Evolutionary conservation across 1,140 invertebrate genomes (phyloP), one percentile per base, ranked within the genome.

Genomic region (Solen grandis): DNA sequence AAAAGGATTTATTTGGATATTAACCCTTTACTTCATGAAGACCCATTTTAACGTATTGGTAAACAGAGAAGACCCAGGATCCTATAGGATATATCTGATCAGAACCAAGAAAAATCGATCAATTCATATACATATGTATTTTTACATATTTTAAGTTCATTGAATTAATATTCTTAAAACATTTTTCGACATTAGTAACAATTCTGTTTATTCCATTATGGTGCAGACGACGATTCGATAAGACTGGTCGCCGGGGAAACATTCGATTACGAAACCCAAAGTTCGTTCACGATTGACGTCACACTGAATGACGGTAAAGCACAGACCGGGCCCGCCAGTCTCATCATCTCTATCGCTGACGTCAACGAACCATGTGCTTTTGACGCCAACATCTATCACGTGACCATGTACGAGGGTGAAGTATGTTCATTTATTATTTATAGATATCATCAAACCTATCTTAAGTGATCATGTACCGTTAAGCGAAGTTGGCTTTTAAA

Each of bases 261-360:
- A 22, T 50, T 76, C 13, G 25, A 76, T 41, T 76, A 76, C 22
- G 74, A 76, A 38, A 35, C 22, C 5, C 41, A 52, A 19, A 76
- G 29, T 27, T 55, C 29, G 25, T 76, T 76, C 33, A 35, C 22
- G 27, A 55, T 76, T 46, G 19, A 52, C 5, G 60, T 76, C 29
- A 50, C 10, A 16, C 41, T 33, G 0, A 65, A 3, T 38, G 74
- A 76, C 62, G 74, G 62, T 19, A 66, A 65, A 35, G 62, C 62
- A 16, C 54, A n/a, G 13, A 50, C 5, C 22, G 74, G 60, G 19
- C 60, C 74, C n/a, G 50, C 55, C 31, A 65, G 3, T 8, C 50
- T 76, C 25, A 76, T 62, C n/a, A 35, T 76, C 13, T 13, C 27
- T 38, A 38, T 76, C 0, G 54, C 27, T 33, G 50, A 76, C 41